These are phyloP conservation scores for Xenopus borealis DNA, from an alignment of 2,113 vertebrate species.

Conservation along the genomic window DNA sequence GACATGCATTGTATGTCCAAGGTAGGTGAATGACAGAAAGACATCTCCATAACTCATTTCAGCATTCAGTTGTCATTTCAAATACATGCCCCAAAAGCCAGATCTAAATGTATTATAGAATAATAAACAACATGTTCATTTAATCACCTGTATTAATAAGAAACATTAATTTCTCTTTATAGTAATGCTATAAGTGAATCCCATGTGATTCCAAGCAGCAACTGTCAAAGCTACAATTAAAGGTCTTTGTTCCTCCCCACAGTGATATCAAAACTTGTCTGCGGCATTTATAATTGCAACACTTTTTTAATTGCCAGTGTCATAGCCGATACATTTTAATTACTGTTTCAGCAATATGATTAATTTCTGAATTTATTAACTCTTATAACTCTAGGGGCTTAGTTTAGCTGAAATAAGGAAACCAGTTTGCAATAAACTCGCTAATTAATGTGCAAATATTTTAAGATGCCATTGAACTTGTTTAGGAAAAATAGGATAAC, in stretches of 20 bases:
- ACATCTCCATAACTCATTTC: too few relatives aligned
- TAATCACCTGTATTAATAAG: conserved; percentile 21
- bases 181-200: not conserved
- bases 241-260: not conserved
- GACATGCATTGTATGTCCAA: too few relatives aligned
- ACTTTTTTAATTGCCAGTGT: conserved; percentile 56
- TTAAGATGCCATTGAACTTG: conserved; percentile 1
- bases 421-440: conserved; percentile 56
- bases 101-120: not conserved
- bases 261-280: conserved; percentile 6
- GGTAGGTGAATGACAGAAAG: too few relatives aligned
- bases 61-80: not conserved
- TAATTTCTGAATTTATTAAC: conserved; percentile 57
- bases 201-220: not conserved
- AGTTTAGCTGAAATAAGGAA: conserved; percentile 57
- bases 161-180: not conserved
- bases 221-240: not conserved
- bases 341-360: conserved; percentile 61
- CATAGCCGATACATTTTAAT: conserved; percentile 61
- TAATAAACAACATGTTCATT: rapidly evolving
- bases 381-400: conserved; percentile 34
- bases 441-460: conserved; percentile 58
- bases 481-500: too few relatives aligned
- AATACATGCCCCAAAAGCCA: not conserved
- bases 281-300: conserved; percentile 48